phyloP scores from a whole-genome alignment of 2,888 invertebrate genomes.

The Sphaerophoria taeniata region DNA sequence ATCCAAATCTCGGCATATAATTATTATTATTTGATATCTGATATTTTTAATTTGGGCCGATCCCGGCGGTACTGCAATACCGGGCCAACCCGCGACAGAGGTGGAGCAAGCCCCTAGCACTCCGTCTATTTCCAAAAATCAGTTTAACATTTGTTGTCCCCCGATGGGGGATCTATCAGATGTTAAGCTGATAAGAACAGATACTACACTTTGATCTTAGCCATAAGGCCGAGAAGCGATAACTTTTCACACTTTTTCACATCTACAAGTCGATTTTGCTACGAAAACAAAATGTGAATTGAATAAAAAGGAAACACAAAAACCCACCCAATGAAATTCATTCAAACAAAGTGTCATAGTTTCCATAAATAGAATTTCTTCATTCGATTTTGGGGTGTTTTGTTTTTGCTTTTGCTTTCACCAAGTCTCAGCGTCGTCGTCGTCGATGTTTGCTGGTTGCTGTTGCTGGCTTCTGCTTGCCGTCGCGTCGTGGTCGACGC shows the following conservation, averaged over 20 bases:
- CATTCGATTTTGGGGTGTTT: not conserved
- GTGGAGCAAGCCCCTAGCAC: conserved; percentile 87
- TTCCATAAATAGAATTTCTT: not conserved
- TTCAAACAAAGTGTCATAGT: not conserved
- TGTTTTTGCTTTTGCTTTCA: too few relatives aligned
- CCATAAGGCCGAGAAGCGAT: conserved; percentile 85
- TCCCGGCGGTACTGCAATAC: conserved; percentile 88
- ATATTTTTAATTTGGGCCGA: conserved; percentile 77
- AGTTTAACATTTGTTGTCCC: conserved; percentile 85
- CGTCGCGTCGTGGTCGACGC: too few relatives aligned
- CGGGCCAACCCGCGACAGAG: conserved; percentile 87
- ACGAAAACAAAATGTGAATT: conserved; percentile 1
- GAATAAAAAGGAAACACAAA: not conserved
- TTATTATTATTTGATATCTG: too few relatives aligned
- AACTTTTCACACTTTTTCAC: conserved; percentile 48
- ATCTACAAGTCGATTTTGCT: not conserved
- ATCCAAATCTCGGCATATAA: too few relatives aligned
- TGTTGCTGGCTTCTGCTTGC: too few relatives aligned
- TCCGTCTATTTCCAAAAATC: conserved; percentile 84
- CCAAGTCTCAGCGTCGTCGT: too few relatives aligned
- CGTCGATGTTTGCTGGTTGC: too few relatives aligned
- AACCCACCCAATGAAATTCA: not conserved
- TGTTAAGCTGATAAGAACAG: conserved; percentile 89
- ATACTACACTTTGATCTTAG: conserved; percentile 87
- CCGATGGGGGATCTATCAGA: conserved; percentile 86